phyloP scores from a whole-genome alignment of 2,888 invertebrate genomes.

The Drosophila acutilabella region DNA sequence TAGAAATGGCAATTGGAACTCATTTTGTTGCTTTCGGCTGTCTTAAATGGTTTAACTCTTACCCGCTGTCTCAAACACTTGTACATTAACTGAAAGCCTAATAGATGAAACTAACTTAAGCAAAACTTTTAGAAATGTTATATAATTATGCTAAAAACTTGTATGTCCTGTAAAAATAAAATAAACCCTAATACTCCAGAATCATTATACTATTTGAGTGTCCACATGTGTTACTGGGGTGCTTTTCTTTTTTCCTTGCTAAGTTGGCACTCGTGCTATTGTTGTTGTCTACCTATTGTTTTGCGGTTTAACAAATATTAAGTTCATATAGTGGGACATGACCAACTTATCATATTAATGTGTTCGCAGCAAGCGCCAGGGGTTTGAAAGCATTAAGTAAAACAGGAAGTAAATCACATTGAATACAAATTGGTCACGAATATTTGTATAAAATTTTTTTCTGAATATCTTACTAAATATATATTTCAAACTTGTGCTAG shows the following conservation, averaged over 20 bases:
- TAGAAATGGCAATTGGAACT: slow-evolving; percentile 59
- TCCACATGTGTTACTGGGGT: slow-evolving; percentile 7
- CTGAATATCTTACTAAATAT: no score
- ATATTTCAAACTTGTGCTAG: no score
- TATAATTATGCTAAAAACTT: background rate
- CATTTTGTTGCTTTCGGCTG: slow-evolving; percentile 14
- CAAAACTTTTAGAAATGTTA: background rate
- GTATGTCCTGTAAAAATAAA: background rate
- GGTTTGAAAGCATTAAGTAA: slow-evolving; percentile 15
- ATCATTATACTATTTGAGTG: background rate
- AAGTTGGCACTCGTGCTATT: slow-evolving; percentile 43
- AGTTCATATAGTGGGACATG: slow-evolving; percentile 7
- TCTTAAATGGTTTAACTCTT: slow-evolving; percentile 30
- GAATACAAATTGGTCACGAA: slow-evolving; percentile 41
- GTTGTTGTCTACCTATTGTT: slow-evolving; percentile 62
- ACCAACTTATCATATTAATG: slow-evolving; percentile 67
- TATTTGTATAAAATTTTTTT: no score
- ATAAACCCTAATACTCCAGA: background rate
- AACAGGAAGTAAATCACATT: background rate
- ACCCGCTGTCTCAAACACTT: background rate
- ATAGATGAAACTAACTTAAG: background rate
- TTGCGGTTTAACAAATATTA: slow-evolving; percentile 62
- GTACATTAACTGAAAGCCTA: background rate
- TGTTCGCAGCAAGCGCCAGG: slow-evolving; percentile 43
- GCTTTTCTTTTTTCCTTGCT: slow-evolving; percentile 25